A percentile compares a stretch with the other conserved stretches of the same genome.
Conservation (phyloP, 2,113 vertebrate genomes). For the Nematolebias whitei region DNA sequence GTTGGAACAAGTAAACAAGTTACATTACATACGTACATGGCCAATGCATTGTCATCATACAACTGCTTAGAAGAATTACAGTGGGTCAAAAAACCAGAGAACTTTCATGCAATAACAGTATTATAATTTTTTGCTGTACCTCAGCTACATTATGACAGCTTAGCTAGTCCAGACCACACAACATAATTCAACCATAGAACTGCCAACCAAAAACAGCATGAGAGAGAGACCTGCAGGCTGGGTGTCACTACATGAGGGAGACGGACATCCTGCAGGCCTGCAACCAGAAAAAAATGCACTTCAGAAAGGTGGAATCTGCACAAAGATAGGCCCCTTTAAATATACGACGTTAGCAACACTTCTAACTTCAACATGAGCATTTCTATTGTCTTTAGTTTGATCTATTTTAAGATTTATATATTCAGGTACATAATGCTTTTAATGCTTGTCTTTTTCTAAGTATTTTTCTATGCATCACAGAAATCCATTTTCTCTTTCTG, state of each 20-base stretch:
- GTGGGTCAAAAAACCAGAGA: slow-evolving; percentile 69
- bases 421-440: slow-evolving; percentile 71
- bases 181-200: slow-evolving; percentile 72
- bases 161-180: slow-evolving; percentile 70
- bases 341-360: slow-evolving; percentile 63
- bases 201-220: slow-evolving; percentile 67
- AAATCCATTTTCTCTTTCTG: slow-evolving; percentile 48
- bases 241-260: no score
- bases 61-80: slow-evolving; percentile 74
- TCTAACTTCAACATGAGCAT: slow-evolving; percentile 66
- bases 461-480: slow-evolving; percentile 63
- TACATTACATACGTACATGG: slow-evolving; percentile 79
- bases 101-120: slow-evolving; percentile 78
- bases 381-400: slow-evolving; percentile 58
- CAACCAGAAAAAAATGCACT: slow-evolving; percentile 66
- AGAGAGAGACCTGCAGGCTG: slow-evolving; percentile 45
- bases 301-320: slow-evolving; percentile 57
- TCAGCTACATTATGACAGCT: slow-evolving; percentile 71
- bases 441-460: slow-evolving; percentile 62
- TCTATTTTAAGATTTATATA: slow-evolving; percentile 68
- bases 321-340: slow-evolving; percentile 54
- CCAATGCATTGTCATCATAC: slow-evolving; percentile 71
- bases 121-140: slow-evolving; percentile 52
- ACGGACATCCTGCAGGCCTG: slow-evolving; percentile 60
- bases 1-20: slow-evolving; percentile 76